These are phyloP conservation scores for Pinctada fucata DNA, from an alignment of 2,888 invertebrate species.

Conservation along the genomic window DNA sequence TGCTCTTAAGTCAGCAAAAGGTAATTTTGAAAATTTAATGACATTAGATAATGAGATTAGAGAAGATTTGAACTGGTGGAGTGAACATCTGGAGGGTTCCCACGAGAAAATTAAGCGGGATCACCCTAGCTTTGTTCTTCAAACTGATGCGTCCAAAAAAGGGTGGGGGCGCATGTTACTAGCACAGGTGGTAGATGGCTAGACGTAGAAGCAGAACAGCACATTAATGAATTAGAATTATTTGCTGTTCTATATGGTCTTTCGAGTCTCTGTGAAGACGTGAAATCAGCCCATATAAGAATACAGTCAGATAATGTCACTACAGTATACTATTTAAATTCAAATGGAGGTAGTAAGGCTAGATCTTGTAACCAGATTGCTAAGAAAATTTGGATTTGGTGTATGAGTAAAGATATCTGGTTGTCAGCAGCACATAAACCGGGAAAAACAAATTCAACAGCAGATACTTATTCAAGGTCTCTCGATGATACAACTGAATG, in stretches of 20 bases:
- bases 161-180: too few species aligned
- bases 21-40: too few species aligned
- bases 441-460: conserved; percentile 15
- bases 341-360: conserved; percentile 22
- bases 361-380: conserved; percentile 6
- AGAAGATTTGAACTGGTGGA: conserved; percentile 26
- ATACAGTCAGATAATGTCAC: conserved; percentile 17
- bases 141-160: too few species aligned
- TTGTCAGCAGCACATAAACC: conserved; percentile 28
- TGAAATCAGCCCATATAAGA: background rate
- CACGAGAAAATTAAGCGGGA: too few species aligned
- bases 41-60: too few species aligned
- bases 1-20: too few species aligned
- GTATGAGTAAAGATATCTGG: conserved; percentile 27
- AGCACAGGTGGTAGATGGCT: conserved; percentile 29
- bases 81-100: conserved; percentile 19
- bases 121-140: too few species aligned
- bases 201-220: background rate
- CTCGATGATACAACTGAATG: conserved; percentile 24
- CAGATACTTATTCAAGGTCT: conserved; percentile 17
- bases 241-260: conserved; percentile 19
- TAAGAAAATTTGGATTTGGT: too few species aligned
- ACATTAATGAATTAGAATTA: conserved; percentile 31
- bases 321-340: conserved; percentile 17
- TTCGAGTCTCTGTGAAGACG: conserved; percentile 7